Conservation (phyloP, 2,113 vertebrate species). For the Calypte anna region DNA sequence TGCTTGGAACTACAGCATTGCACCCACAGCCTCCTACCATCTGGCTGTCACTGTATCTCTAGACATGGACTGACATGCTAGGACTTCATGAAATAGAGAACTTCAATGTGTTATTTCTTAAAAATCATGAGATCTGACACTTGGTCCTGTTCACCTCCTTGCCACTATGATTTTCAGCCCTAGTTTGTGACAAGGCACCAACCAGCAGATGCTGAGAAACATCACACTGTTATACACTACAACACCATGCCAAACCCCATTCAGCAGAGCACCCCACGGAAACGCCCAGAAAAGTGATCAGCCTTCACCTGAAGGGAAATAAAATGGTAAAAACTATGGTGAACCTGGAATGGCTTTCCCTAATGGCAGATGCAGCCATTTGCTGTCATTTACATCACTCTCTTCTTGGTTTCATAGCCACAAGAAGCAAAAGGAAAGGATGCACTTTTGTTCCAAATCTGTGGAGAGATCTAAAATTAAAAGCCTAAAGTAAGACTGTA, state of each 20-base stretch:
- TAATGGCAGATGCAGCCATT: neutral
- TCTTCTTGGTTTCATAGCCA: neutral
- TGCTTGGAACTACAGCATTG: neutral
- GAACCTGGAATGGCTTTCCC: neutral
- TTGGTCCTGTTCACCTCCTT: neutral
- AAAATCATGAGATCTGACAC: neutral
- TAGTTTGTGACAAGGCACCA: neutral
- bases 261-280: neutral
- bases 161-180: neutral
- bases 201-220: neutral
- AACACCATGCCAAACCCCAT: too few species aligned
- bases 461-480: neutral
- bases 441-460: neutral
- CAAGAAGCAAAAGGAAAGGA: neutral
- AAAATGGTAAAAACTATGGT: neutral
- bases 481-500: neutral
- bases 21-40: neutral
- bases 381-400: neutral
- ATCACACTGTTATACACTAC: neutral
- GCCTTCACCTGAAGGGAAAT: neutral
- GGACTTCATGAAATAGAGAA: neutral
- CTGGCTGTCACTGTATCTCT: neutral
- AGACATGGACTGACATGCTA: neutral
- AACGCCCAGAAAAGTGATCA: neutral
- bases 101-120: neutral